Conservation (phyloP, 2,888 invertebrate species). For the Parnassius smintheus region DNA sequence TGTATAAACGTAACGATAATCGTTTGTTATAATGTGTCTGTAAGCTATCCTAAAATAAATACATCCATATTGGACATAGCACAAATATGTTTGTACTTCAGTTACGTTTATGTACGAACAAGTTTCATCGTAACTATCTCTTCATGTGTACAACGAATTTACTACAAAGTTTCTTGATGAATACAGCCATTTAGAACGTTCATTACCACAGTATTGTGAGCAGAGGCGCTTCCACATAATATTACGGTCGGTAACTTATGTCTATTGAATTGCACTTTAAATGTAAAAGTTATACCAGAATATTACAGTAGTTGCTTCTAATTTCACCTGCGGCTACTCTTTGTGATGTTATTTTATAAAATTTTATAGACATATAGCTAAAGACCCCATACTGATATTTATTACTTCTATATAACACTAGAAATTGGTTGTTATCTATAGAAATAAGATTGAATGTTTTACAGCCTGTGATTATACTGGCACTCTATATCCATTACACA, state of each 20-base stretch:
- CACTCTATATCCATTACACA: no score
- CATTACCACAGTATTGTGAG: constrained; percentile 21
- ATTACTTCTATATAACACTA: neutral
- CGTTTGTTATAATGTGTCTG: no score
- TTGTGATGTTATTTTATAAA: no score
- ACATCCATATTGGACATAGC: no score
- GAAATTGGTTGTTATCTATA: no score
- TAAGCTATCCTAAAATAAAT: no score
- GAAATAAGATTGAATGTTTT: no score
- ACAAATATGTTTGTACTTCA: no score
- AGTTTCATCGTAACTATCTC: neutral
- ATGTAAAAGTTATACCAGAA: constrained; percentile 8
- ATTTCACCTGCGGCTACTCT: neutral
- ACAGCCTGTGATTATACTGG: no score
- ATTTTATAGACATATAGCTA: no score
- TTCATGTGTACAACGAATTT: constrained; percentile 3
- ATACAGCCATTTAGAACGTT: constrained; percentile 13
- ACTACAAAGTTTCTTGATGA: constrained; percentile 14
- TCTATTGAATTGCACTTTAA: constrained; percentile 15
- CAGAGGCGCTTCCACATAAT: constrained; percentile 11
- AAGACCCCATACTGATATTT: neutral
- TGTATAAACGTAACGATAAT: no score
- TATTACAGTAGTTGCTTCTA: constrained; percentile 2
- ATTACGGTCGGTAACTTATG: constrained; percentile 11
- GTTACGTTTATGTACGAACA: no score